Conservation (phyloP, 2,113 vertebrate genomes). For the Galbula dea region DNA sequence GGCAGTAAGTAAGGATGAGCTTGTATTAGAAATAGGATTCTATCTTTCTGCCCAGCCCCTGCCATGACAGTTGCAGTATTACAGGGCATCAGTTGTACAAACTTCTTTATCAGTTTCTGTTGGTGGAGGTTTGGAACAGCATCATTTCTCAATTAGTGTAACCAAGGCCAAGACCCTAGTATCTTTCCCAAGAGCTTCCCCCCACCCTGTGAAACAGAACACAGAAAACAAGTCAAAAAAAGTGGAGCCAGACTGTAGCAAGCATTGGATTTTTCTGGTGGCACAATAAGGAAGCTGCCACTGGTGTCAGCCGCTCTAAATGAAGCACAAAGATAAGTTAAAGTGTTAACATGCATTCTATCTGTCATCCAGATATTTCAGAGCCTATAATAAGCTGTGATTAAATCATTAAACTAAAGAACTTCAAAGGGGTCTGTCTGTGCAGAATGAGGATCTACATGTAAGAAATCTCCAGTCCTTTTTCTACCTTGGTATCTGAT, state of each 20-base stretch:
- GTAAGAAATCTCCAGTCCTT: background rate
- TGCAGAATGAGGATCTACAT: background rate
- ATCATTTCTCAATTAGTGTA: background rate
- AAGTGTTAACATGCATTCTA: background rate
- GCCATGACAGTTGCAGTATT: background rate
- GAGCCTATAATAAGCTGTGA: constrained; percentile 6
- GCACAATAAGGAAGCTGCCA: constrained; percentile 3
- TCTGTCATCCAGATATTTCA: constrained; percentile 22
- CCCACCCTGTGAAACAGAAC: background rate
- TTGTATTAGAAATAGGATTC: constrained; percentile 61
- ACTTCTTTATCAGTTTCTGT: constrained; percentile 12
- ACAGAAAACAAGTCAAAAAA: constrained; percentile 1
- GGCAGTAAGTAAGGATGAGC: constrained; percentile 67
- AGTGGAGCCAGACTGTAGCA: background rate
- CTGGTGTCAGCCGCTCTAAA: background rate
- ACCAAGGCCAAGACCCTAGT: constrained; percentile 15
- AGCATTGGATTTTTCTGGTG: background rate
- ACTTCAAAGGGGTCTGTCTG: background rate
- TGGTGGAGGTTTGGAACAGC: background rate
- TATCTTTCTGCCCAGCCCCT: background rate
- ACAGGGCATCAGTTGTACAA: background rate
- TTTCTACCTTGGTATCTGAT: background rate
- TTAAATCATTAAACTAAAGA: constrained; percentile 41
- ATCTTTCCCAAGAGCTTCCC: background rate
- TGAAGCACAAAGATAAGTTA: background rate